These are phyloP conservation scores for Caenorhabditis sulstoni DNA, from an alignment of 2,888 invertebrate genomes.

Conservation along the genomic window DNA sequence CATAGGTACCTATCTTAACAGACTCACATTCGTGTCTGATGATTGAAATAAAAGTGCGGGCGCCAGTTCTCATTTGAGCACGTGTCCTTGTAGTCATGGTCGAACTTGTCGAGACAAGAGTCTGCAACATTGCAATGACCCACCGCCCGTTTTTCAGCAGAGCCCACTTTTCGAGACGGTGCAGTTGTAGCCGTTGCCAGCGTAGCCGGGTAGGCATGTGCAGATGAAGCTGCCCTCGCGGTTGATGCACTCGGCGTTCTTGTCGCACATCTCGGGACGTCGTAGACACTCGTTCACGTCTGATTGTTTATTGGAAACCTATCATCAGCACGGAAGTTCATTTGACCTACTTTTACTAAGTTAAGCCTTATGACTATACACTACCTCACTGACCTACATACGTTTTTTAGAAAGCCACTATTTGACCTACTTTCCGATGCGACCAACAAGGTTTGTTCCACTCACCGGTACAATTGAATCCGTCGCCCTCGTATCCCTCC, in stretches of 20 bases:
- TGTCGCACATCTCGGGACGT: conserved; percentile 72
- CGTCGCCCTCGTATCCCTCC: conserved; percentile 75
- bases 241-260: conserved; percentile 77
- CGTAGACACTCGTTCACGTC: conserved; percentile 77
- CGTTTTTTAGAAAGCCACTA: too few relatives aligned
- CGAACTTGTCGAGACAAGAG: conserved; percentile 76
- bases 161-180: conserved; percentile 70
- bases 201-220: conserved; percentile 74
- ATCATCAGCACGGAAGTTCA: too few relatives aligned
- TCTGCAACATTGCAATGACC: conserved; percentile 52
- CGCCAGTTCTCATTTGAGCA: conserved; percentile 75
- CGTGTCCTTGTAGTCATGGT: conserved; percentile 72
- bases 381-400: too few relatives aligned
- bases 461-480: conserved; percentile 76
- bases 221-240: conserved; percentile 74
- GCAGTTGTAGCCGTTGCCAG: conserved; percentile 79
- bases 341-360: too few relatives aligned
- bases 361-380: too few relatives aligned
- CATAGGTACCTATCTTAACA: too few relatives aligned
- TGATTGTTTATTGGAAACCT: conserved; percentile 24
- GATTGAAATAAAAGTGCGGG: conserved; percentile 75
- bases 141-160: background rate
- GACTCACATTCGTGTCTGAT: conserved; percentile 69
- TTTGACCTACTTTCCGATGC: too few relatives aligned
- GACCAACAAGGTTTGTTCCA: too few relatives aligned